Conservation (phyloP, 1,140 invertebrate genomes). For the Temnothorax curvispinosus region DNA sequence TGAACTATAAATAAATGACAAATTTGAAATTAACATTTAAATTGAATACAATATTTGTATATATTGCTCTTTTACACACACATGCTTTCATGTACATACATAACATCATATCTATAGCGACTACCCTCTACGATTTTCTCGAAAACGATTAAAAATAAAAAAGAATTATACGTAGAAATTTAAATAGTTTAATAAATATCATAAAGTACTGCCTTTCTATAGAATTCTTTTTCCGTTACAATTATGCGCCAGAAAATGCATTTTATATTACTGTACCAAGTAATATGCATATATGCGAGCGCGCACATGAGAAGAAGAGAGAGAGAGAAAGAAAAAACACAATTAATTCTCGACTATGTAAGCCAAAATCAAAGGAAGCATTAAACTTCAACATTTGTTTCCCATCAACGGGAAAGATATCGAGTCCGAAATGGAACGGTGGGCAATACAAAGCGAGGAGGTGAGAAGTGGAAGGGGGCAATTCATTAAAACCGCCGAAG, state of each 20-base stretch:
- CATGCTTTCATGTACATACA: neutral
- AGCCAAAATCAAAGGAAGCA: neutral
- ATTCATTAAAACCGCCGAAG: conserved; percentile 80
- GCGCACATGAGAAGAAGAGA: neutral
- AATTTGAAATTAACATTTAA: neutral
- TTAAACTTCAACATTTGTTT: neutral
- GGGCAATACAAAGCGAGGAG: neutral
- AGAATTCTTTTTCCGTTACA: neutral
- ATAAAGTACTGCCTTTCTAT: neutral
- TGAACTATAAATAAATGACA: neutral
- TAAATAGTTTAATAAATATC: neutral
- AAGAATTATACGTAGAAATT: neutral
- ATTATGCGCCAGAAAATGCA: too few relatives aligned
- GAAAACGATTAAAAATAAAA: neutral
- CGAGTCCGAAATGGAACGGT: neutral
- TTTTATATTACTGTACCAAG: too few relatives aligned
- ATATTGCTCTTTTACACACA: neutral
- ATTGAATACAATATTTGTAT: neutral
- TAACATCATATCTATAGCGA: neutral
- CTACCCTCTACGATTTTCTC: neutral
- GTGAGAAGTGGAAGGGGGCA: conserved; percentile 63
- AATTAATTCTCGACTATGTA: neutral
- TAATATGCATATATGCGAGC: too few relatives aligned
- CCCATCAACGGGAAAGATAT: neutral
- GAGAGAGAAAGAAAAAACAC: neutral